Base-by-base conservation (phyloP, 1,140 invertebrate genomes). In the Pentalonia nigronervosa region DNA sequence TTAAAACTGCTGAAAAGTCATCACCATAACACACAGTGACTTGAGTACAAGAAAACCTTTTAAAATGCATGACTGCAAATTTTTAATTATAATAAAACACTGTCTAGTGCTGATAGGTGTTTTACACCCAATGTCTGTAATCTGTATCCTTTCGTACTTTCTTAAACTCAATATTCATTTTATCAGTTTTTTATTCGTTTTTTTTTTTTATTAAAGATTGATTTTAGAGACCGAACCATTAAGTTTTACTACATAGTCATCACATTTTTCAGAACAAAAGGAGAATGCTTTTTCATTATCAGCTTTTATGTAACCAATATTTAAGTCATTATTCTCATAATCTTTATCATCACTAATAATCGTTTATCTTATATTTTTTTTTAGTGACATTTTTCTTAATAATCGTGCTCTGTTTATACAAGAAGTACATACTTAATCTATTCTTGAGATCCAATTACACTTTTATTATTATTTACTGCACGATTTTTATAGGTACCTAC, bases 311-410 rank as follows among this genome's bases (percentile, higher is more conserved):
- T 76, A 7, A 76, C 60, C 60, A 76, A 76, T 76, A n/a, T 76
- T 67, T n/a, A 76, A 76, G 30, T 76, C 60, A 76, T 76, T 76
- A 76, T 76, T 76, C 60, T 76, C 30, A 76, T 76, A n/a, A n/a
- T 67, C 60, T 14, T 67, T 6, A 76, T 76, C 30, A 76, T 34
- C 14, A 76, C 30, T 76, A n/a, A 76, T 76, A 76, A 76, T 76
- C 30, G 60, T 76, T 67, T n/a, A 67, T 67, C 60, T 67, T 67
- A 17, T n/a, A n/a, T n/a, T 76, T 76, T 34, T 9, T n/a, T 20
- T 76, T 76, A 14, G 60, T 76, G 14, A n/a, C 30, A 7, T n/a
- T 76, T 76, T 76, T 76, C 60, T 76, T 76, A 76, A 67, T n/a
- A 67, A 76, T 76, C 60, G 60, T 76, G 7, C n/a, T 17, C 60